Percentiles rank a stretch among this genome's conserved stretches.
These are phyloP conservation scores for Drosophila virilis DNA, from an alignment of 1,140 invertebrate species.

Conservation along the genomic window DNA sequence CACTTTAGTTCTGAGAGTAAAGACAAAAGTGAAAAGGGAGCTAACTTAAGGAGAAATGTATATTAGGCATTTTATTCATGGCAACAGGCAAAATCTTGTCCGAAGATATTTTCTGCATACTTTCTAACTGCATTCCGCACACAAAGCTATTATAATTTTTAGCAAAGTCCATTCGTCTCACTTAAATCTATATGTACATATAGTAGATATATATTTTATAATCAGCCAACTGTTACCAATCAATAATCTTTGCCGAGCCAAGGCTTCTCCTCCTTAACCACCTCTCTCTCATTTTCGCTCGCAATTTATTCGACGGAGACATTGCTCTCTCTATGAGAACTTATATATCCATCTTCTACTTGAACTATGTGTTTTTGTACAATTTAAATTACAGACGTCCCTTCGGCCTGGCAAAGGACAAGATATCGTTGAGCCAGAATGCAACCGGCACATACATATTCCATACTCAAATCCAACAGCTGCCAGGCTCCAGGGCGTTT, in stretches of 20 bases:
- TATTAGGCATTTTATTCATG: background rate
- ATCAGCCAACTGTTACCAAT: constrained; percentile 40
- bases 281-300: background rate
- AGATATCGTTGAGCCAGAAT: constrained; percentile 32
- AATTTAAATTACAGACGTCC: constrained; percentile 67
- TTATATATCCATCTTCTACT: background rate
- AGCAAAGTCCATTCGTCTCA: background rate
- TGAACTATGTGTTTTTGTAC: constrained; percentile 36
- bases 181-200: constrained; percentile 3
- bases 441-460: constrained; percentile 34
- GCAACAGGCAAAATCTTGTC: background rate
- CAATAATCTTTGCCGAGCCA: constrained; percentile 48
- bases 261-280: constrained; percentile 5
- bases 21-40: too few relatives aligned
- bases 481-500: constrained; percentile 13
- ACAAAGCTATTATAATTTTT: constrained; percentile 3
- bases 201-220: constrained; percentile 14
- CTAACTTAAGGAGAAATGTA: too few relatives aligned
- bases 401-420: constrained; percentile 29
- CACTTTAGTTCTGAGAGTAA: too few relatives aligned
- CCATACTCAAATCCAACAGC: constrained; percentile 7
- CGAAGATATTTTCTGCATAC: background rate
- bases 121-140: background rate
- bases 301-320: background rate
- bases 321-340: background rate